Evolutionary conservation across 1,140 invertebrate species (phyloP), one percentile per base, ranked within the genome.

Genomic region (Drosophila burlai): DNA sequence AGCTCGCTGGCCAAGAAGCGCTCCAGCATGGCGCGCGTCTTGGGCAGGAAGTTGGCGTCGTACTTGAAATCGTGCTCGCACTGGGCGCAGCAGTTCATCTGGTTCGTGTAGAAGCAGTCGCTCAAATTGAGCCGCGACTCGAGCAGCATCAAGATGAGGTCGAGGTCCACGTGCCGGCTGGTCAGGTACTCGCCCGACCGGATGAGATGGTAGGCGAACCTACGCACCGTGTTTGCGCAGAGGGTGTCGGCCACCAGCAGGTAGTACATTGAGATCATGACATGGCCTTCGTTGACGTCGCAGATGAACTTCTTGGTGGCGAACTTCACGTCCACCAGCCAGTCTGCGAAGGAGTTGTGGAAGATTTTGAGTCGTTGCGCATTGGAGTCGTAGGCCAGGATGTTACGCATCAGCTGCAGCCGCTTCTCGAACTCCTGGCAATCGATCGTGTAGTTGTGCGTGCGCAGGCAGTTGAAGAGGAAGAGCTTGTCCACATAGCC

Each of bases 291-390:
- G 42, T 95, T 94, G 2, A 97, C 96, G 67, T 96, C 96, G 92
- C 98, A 99, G 46, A 99, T 94, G 93, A 98, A 99, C 82, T 98
- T 97, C 77, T 98, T 97, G 13, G 98, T 99, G 91, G 98, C 99
- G 86, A 99, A 98, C 93, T 99, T 99, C 0, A 99, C 98, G 93
- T 99, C 98, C 26, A 98, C 93, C 46, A 99, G 93, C 98, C 98
- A 99, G 86, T 98, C 97, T 10, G 97, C 96, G 93, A 99, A 99
- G 67, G 97, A 98, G 87, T 97, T 96, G 93, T 98, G 97, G 93
- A 98, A 97, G 4, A 98, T 94, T 76, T 96, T 95, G 61, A 97
- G 93, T 29, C 95, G 95, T 2, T 95, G 95, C 9, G 95, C 93
- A 4, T 92, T 91, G 1, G 93, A 83, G 76, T 95, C 94, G 82